Conservation (phyloP, 2,113 vertebrate genomes). For the Miniopterus natalensis region DNA sequence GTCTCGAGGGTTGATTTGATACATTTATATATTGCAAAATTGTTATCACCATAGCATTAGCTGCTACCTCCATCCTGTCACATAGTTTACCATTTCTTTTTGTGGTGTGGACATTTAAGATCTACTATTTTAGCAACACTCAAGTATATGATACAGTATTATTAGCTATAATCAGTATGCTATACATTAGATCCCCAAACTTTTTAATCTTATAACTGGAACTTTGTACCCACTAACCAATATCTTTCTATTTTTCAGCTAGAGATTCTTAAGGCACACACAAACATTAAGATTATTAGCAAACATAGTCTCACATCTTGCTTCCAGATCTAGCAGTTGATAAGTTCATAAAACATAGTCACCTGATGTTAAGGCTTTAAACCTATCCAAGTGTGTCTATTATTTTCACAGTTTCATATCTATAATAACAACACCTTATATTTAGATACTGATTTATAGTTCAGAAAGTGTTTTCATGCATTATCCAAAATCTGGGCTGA, state of each 20-base stretch:
- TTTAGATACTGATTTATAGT: conserved; percentile 13
- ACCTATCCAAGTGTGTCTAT: conserved; percentile 64
- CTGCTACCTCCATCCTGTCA: background rate
- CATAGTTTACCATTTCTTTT: background rate
- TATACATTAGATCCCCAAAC: background rate
- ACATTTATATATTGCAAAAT: background rate
- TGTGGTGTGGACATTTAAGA: background rate
- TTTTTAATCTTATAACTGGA: conserved; percentile 19
- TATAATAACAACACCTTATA: background rate
- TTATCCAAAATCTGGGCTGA: conserved; percentile 42
- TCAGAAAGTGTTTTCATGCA: conserved; percentile 19
- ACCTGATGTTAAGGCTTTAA: conserved; percentile 74
- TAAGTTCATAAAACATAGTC: conserved; percentile 45
- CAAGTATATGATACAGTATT: background rate
- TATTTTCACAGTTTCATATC: conserved; percentile 73
- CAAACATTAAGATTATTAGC: background rate
- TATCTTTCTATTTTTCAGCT: background rate
- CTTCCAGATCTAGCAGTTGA: conserved; percentile 72
- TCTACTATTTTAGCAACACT: background rate
- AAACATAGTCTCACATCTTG: conserved; percentile 53
- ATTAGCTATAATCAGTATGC: background rate
- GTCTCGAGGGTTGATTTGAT: background rate
- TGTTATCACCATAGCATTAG: background rate
- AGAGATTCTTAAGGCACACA: conserved; percentile 48
- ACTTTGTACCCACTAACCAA: background rate